Evolutionary conservation across 2,888 invertebrate species (phyloP).

Genomic region (Ennomos fuscantarius): DNA sequence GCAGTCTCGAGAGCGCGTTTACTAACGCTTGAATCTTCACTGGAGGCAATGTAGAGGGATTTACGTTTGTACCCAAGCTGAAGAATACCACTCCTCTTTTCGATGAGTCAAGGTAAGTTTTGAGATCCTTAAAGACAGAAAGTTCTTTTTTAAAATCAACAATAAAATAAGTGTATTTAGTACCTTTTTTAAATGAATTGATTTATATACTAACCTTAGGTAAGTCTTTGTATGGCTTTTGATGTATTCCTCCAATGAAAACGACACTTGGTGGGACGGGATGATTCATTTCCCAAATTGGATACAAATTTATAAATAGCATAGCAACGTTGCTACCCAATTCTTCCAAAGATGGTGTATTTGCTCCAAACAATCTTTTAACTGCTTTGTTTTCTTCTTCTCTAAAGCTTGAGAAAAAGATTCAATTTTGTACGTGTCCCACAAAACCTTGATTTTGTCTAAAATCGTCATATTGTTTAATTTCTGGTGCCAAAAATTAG

Average conservation of each 20-base stretch:
- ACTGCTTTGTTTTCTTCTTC: constrained; percentile 32
- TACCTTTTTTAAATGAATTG: too few relatives aligned
- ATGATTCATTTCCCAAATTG: constrained; percentile 56
- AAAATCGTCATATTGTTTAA: constrained; percentile 13
- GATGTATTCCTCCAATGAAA: constrained; percentile 69
- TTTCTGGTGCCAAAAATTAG: constrained; percentile 11
- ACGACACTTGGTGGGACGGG: constrained; percentile 68
- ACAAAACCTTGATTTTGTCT: constrained; percentile 39
- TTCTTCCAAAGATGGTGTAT: constrained; percentile 42
- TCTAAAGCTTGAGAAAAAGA: not conserved
- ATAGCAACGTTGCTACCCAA: constrained; percentile 56
- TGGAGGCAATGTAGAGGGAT: constrained; percentile 54
- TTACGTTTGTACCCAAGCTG: constrained; percentile 72
- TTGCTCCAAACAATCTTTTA: constrained; percentile 44
- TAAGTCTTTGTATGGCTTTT: constrained; percentile 59
- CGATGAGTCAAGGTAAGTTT: constrained; percentile 63
- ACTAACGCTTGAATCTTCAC: constrained; percentile 54
- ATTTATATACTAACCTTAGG: constrained; percentile 65
- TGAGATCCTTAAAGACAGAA: constrained; percentile 55
- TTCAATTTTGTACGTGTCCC: constrained; percentile 5
- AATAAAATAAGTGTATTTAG: too few relatives aligned
- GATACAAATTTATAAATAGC: constrained; percentile 69
- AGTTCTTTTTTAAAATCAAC: not conserved
- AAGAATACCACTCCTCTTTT: constrained; percentile 72
- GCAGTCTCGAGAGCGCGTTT: constrained; percentile 62